These are phyloP conservation scores for Solenopsis fugax DNA, from an alignment of 1,140 invertebrate species.

Conservation along the genomic window DNA sequence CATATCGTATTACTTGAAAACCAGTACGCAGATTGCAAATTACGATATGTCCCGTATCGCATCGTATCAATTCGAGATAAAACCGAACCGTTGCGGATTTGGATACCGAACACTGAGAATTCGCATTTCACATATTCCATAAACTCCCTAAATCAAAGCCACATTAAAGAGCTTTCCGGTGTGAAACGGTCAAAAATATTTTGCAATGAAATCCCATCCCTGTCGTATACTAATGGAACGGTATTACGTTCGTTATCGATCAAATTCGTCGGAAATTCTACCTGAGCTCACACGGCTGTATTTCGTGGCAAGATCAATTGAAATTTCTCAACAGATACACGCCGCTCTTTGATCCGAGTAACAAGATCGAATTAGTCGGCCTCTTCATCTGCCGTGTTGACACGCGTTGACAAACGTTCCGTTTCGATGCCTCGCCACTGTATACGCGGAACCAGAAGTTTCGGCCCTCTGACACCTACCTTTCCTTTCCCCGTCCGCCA, in stretches of 20 bases:
- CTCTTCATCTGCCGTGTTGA: slow-evolving; percentile 68
- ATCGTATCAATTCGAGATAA: slow-evolving; percentile 36
- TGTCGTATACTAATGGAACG: neutral
- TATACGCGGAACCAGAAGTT: slow-evolving; percentile 61
- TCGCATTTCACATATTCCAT: neutral
- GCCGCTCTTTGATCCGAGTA: slow-evolving; percentile 59
- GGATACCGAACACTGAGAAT: slow-evolving; percentile 21
- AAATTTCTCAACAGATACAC: slow-evolving; percentile 61
- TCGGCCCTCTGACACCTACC: slow-evolving; percentile 57
- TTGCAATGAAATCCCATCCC: neutral
- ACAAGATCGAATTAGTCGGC: slow-evolving; percentile 70
- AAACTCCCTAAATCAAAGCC: neutral
- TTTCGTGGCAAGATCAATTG: slow-evolving; percentile 58
- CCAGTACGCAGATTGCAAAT: slow-evolving; percentile 29
- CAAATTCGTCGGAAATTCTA: slow-evolving; percentile 18
- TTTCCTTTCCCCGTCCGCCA: neutral
- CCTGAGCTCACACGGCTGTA: neutral
- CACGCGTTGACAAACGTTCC: slow-evolving; percentile 61
- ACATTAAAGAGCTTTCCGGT: neutral
- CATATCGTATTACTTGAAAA: slow-evolving; percentile 43
- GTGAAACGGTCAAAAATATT: neutral
- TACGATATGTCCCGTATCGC: slow-evolving; percentile 13
- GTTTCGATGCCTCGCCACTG: slow-evolving; percentile 62
- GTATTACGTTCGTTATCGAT: neutral
- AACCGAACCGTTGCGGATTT: neutral